These are phyloP conservation scores for Eledone cirrhosa DNA, from an alignment of 2,888 invertebrate genomes.

Conservation along the genomic window DNA sequence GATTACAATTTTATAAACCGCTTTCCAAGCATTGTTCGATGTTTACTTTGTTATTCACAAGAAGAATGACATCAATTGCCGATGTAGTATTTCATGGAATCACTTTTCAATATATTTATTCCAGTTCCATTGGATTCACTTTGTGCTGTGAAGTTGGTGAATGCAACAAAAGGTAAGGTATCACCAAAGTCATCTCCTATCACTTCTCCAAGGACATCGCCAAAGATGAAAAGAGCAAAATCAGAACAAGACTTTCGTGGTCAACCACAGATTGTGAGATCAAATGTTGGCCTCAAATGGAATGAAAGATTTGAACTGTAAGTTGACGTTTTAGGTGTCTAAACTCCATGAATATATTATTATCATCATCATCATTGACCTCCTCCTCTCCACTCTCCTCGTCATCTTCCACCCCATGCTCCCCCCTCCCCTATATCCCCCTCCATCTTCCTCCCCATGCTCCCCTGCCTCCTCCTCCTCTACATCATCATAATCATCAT, in stretches of 20 bases:
- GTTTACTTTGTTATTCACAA: too few species aligned
- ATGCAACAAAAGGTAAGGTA: neutral
- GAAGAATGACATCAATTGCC: too few species aligned
- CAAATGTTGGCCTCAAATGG: conserved; percentile 53
- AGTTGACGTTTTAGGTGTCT: conserved; percentile 33
- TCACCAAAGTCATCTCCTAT: conserved; percentile 37
- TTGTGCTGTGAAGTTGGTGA: conserved; percentile 37
- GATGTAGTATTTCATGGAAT: too few species aligned
- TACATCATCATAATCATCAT: too few species aligned
- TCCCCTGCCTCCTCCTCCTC: too few species aligned
- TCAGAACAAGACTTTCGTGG: conserved; percentile 37
- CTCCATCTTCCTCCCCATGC: too few species aligned
- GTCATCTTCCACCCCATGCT: too few species aligned
- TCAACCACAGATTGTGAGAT: conserved; percentile 46
- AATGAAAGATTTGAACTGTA: conserved; percentile 59
- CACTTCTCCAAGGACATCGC: conserved; percentile 40
- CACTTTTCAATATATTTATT: neutral
- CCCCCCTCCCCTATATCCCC: too few species aligned
- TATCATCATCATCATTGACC: too few species aligned
- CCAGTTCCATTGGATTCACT: conserved; percentile 36
- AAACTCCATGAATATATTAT: neutral
- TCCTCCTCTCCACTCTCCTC: too few species aligned
- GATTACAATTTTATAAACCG: too few species aligned
- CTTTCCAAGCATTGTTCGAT: neutral
- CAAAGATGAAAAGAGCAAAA: conserved; percentile 38